These are phyloP conservation scores for Sipha maydis DNA, from an alignment of 2,888 invertebrate species.

Conservation along the genomic window DNA sequence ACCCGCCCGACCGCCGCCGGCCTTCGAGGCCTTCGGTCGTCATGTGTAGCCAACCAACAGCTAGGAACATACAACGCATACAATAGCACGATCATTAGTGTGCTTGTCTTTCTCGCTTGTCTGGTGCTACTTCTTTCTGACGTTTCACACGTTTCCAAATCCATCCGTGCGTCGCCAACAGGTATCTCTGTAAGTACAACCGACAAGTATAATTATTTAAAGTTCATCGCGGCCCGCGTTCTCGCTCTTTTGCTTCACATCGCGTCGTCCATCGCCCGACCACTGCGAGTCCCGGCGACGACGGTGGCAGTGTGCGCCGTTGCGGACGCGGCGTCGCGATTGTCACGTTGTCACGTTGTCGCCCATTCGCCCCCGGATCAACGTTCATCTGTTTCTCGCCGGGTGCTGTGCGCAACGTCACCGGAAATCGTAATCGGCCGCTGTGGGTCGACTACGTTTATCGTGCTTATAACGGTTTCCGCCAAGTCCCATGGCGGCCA, in stretches of 20 bases:
- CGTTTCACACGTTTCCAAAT: constrained; percentile 13
- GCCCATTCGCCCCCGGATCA: too few species aligned
- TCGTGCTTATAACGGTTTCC: background rate
- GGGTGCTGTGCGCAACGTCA: background rate
- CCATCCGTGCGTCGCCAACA: constrained; percentile 64
- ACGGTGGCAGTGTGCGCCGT: background rate
- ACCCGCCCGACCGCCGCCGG: background rate
- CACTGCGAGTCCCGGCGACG: background rate
- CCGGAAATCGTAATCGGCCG: background rate
- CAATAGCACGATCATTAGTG: constrained; percentile 50
- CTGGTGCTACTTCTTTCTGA: background rate
- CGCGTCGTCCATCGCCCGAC: background rate
- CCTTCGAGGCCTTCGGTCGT: background rate
- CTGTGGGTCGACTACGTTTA: background rate
- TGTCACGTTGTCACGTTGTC: background rate
- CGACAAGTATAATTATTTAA: background rate
- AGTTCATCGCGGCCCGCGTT: background rate
- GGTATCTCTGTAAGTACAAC: constrained; percentile 65
- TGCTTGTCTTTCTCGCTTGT: background rate
- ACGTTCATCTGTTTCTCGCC: background rate
- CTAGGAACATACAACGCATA: constrained; percentile 34
- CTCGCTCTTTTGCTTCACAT: background rate
- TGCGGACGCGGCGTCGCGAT: background rate
- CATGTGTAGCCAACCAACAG: constrained; percentile 59
- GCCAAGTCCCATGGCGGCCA: background rate